Conservation (phyloP, 1,140 invertebrate species). For the Polypedilum pembai region DNA sequence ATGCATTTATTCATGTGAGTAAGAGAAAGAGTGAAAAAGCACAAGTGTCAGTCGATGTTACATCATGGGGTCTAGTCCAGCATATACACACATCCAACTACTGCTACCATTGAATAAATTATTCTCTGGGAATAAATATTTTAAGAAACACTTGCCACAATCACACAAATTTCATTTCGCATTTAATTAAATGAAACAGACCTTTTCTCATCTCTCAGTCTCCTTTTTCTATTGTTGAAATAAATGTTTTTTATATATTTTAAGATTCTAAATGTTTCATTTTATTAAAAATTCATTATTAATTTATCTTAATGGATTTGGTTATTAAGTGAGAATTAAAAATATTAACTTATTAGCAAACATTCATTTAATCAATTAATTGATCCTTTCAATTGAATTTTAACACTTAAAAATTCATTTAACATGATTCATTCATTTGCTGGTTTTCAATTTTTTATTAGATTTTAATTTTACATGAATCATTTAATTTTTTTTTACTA, state of each 20-base stretch:
- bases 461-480: no score
- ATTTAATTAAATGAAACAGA: slow-evolving; percentile 19
- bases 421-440: background rate
- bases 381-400: background rate
- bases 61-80: slow-evolving; percentile 2
- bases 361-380: no score
- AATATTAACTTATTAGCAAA: no score
- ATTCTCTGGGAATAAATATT: slow-evolving; percentile 12
- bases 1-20: slow-evolving; percentile 3
- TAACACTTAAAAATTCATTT: background rate
- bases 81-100: no score
- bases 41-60: background rate
- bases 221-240: background rate
- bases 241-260: background rate
- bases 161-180: slow-evolving; percentile 13
- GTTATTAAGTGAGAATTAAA: background rate
- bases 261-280: background rate
- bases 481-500: no score
- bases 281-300: background rate
- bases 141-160: slow-evolving; percentile 17
- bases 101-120: slow-evolving; percentile 1
- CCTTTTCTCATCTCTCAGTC: background rate
- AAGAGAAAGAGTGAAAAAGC: background rate
- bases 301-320: no score
- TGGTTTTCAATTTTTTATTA: no score